Evolutionary conservation across 2,888 invertebrate species (phyloP), one percentile per base, ranked within the genome.

Genomic region (Acanthosepion pharaonis): DNA sequence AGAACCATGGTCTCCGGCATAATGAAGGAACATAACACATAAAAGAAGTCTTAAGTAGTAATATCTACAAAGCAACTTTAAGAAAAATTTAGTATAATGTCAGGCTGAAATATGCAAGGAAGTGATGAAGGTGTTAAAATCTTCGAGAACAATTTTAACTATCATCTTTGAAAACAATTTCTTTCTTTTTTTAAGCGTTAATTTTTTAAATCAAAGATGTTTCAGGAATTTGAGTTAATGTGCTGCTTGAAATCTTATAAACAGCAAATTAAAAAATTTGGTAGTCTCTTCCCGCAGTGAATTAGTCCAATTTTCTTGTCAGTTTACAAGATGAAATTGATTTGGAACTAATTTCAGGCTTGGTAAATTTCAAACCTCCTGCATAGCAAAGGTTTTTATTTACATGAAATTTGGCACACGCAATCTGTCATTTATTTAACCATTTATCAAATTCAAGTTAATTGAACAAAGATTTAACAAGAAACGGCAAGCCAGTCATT

Each of bases 231-330:
- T 6, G 23, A 59, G 5, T 59, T 59, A 59, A 23, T 59, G 23
- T 0, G 59, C 25, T 59, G 59, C 59, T 59, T 59, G 20, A 59
- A 59, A 78, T 33, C 78, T 33, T 78, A n/a, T 78, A 5, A 78
- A 33, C n/a, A 78, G n/a, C 15, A 33, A 78, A 33, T n/a, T 4
- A 78, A 78, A 78, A 6, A 33, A n/a, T 15, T 78, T n/a, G 15
- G 33, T 33, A 11, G 78, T 78, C 33, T 33, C 78, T 78, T 33
- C n/a, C 78, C n/a, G 3, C 78, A 9, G 23, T 78, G 28, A 78
- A 78, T 78, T 78, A 78, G 28, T 78, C 78, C 78, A 78, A 78
- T 78, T 78, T 78, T 78, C 28, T 78, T 78, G 78, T 78, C 78
- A 78, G 78, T 78, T 78, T 78, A 78, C 78, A 78, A 78, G 78